Base-by-base conservation (phyloP, 2,797 vertebrate genomes). In the Ictinia mississippiensis region DNA sequence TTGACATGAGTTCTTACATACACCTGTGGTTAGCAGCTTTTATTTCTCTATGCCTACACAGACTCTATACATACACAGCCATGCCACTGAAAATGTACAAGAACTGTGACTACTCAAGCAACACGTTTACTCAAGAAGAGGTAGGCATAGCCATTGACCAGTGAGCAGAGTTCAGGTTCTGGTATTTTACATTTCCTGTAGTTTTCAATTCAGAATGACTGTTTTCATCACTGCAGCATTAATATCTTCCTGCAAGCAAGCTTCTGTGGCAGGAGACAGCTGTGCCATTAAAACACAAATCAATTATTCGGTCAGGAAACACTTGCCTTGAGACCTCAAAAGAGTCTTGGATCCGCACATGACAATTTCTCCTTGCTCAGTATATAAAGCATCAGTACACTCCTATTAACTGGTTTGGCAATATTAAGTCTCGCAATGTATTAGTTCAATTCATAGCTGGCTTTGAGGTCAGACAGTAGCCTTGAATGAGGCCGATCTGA, bases 401-500 rank as follows among this genome's bases (percentile, higher is more conserved):
- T 63, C 56, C 17, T 74, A 52, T 91, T 85, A 93, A 53, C 77
- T 45, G 31, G 25, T 80, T 38, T 88, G 67, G 73, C 83, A 91
- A 15, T 84, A 82, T 35, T 70, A 83, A 87, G 49, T 23, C 67
- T 53, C 15, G 3, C 53, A 87, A 40, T 0, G 8, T 22, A 3
- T 77, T 70, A 84, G 49, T 52, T 94, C 81, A 59, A 37, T 92
- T 93, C 40, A 33, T 58, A 77, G 91, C 96, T 93, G 90, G 85
- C 93, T 96, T 77, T 81, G 97, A 98, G 98, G 97, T 92, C 35
- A 33, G 75, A 91, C 93, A 78, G 97, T 92, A 98, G 98, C 99
- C 99, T 99, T 99, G 99, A 99, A 92, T 94, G 94, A 96, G 82
- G 73, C 95, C 71, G 8, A 63, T 87, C 83, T 87, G 94, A 95